A percentile compares a stretch with the other conserved stretches of the same genome.
Conservation (phyloP, 2,113 vertebrate species). For the Sitta europaea region DNA sequence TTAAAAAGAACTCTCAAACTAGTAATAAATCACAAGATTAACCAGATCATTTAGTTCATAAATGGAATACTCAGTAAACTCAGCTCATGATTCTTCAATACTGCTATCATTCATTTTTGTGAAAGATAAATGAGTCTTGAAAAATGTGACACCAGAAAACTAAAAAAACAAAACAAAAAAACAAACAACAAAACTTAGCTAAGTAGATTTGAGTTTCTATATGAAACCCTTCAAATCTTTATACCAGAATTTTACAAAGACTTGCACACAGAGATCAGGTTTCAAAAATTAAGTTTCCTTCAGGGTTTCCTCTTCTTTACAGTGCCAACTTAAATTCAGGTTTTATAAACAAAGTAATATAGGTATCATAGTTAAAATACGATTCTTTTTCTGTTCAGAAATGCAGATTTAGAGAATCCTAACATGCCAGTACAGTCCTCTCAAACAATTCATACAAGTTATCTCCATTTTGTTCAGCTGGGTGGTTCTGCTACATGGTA, state of each 20-base stretch:
- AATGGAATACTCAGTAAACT: neutral
- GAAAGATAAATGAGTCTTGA: neutral
- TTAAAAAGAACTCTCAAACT: neutral
- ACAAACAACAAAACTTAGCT: neutral
- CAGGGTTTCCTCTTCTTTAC: neutral
- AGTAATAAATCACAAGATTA: neutral
- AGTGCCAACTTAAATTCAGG: neutral
- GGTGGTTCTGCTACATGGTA: neutral
- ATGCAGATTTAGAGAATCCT: neutral
- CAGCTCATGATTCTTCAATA: neutral
- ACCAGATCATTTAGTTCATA: neutral
- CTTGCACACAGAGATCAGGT: conserved; percentile 42
- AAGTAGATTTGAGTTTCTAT: neutral
- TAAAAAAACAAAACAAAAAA: neutral
- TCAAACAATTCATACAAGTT: neutral
- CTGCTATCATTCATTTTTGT: neutral
- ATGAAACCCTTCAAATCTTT: neutral
- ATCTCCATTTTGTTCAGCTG: neutral
- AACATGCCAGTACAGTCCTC: neutral
- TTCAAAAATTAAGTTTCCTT: conserved; percentile 26
- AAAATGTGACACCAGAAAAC: neutral
- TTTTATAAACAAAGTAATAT: conserved; percentile 24
- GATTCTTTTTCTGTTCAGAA: neutral
- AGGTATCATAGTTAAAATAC: neutral
- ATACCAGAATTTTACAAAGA: neutral